These are phyloP conservation scores for Hypolimnas misippus DNA, from an alignment of 2,888 invertebrate species.

Conservation along the genomic window DNA sequence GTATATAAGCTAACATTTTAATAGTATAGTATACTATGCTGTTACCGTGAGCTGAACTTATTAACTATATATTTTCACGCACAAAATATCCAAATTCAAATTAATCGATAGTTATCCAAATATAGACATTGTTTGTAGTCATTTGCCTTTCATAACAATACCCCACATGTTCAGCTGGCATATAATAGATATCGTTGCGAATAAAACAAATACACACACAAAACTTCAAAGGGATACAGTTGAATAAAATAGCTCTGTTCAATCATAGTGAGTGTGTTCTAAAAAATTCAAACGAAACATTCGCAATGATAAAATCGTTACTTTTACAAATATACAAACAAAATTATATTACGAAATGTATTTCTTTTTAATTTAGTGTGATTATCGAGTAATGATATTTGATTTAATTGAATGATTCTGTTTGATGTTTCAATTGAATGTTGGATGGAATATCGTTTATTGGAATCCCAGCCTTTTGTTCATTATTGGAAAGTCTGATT, in stretches of 20 bases:
- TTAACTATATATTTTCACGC: too few relatives aligned
- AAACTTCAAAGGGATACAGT: neutral
- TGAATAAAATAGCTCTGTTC: neutral
- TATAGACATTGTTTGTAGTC: neutral
- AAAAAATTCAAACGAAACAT: constrained; percentile 5
- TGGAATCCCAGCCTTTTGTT: neutral
- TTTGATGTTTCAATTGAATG: constrained; percentile 2
- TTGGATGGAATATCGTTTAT: neutral
- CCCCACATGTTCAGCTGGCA: neutral
- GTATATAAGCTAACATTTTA: too few relatives aligned
- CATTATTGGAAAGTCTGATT: neutral
- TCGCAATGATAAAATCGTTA: neutral
- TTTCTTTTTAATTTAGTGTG: neutral
- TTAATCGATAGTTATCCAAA: too few relatives aligned
- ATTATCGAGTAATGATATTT: neutral
- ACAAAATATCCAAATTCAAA: too few relatives aligned
- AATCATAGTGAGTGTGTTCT: neutral
- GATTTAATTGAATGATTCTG: neutral
- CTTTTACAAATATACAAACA: neutral
- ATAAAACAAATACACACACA: neutral
- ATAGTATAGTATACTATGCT: too few relatives aligned
- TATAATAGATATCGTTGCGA: neutral
- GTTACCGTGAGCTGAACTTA: too few relatives aligned
- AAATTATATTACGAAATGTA: neutral
- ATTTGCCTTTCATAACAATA: neutral